phyloP scores from a whole-genome alignment of 2,113 vertebrate species.

The Halichoeres trimaculatus region DNA sequence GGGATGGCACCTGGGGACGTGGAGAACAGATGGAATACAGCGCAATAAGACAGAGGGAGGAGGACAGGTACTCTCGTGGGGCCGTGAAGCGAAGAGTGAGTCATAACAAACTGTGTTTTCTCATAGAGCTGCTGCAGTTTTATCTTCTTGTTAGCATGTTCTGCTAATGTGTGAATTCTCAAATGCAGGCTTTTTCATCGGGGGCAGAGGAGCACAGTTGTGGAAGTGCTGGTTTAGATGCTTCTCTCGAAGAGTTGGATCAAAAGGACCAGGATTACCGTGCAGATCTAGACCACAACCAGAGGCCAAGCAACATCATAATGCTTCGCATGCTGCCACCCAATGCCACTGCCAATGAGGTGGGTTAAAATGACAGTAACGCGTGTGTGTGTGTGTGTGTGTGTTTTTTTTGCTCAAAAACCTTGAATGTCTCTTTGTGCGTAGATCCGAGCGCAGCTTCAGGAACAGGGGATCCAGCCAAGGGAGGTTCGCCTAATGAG shows the following conservation, averaged over 20 bases:
- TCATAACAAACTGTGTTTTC: background rate
- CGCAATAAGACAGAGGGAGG: constrained; percentile 58
- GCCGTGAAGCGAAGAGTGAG: constrained; percentile 75
- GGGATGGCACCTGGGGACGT: constrained; percentile 60
- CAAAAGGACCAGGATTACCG: constrained; percentile 92
- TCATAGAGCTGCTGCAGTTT: background rate
- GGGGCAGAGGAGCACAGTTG: constrained; percentile 51
- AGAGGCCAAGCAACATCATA: constrained; percentile 92
- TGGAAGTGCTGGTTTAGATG: constrained; percentile 52
- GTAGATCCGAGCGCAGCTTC: constrained; percentile 89
- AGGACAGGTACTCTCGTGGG: constrained; percentile 69
- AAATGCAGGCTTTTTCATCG: constrained; percentile 51
- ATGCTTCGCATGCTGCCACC: constrained; percentile 94
- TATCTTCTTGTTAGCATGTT: background rate
- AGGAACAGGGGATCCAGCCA: constrained; percentile 90
- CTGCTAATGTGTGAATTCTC: constrained; percentile 12
- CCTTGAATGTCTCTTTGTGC: constrained; percentile 14
- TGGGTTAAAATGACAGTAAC: constrained; percentile 53
- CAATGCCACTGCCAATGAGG: constrained; percentile 89
- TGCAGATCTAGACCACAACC: constrained; percentile 85
- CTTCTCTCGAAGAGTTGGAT: constrained; percentile 80
- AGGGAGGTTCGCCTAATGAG: constrained; percentile 93
- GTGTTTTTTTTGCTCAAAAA: background rate
- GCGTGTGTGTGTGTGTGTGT: background rate
- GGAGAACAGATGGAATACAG: constrained; percentile 65